Evolutionary conservation across 2,888 invertebrate species (phyloP).

Genomic region (Gnatocerus cornutus): DNA sequence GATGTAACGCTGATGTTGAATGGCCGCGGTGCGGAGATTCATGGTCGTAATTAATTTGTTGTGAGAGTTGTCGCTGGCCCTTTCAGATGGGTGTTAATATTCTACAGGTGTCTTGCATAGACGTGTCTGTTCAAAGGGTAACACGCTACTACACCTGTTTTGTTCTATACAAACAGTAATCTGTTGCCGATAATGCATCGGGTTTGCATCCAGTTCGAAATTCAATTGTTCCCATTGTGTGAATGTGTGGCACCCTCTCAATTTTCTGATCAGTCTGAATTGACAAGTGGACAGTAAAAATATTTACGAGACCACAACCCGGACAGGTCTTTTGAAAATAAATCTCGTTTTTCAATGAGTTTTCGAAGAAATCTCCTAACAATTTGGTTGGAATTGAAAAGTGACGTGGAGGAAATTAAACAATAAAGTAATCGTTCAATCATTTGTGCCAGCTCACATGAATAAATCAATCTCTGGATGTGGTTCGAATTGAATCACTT

Average conservation of each 20-base stretch:
- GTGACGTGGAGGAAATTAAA: slow-evolving; percentile 42
- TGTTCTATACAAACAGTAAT: slow-evolving; percentile 68
- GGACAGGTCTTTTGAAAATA: slow-evolving; percentile 48
- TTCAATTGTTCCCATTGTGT: slow-evolving; percentile 68
- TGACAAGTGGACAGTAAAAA: slow-evolving; percentile 64
- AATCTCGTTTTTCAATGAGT: slow-evolving; percentile 49
- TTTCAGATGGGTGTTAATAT: slow-evolving; percentile 66
- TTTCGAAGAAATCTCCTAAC: slow-evolving; percentile 40
- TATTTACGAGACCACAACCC: slow-evolving; percentile 58
- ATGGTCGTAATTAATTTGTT: slow-evolving; percentile 47
- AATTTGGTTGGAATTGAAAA: slow-evolving; percentile 27
- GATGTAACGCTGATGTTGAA: slow-evolving; percentile 17
- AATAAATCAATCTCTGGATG: slow-evolving; percentile 51
- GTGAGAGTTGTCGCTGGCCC: slow-evolving; percentile 52
- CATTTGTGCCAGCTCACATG: slow-evolving; percentile 44
- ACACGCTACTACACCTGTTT: slow-evolving; percentile 68
- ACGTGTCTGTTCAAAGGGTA: slow-evolving; percentile 65
- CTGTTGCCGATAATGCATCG: slow-evolving; percentile 67
- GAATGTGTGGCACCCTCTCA: slow-evolving; percentile 63
- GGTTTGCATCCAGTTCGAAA: slow-evolving; percentile 66
- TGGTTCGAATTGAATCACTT: slow-evolving; percentile 64
- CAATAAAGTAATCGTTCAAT: slow-evolving; percentile 46
- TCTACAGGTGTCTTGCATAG: slow-evolving; percentile 67
- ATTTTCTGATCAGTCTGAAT: slow-evolving; percentile 63
- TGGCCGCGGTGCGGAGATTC: slow-evolving; percentile 19